A percentile compares a stretch with the other conserved stretches of the same genome.
These are phyloP conservation scores for Crocallis elinguaria DNA, from an alignment of 2,888 invertebrate genomes.

Conservation along the genomic window DNA sequence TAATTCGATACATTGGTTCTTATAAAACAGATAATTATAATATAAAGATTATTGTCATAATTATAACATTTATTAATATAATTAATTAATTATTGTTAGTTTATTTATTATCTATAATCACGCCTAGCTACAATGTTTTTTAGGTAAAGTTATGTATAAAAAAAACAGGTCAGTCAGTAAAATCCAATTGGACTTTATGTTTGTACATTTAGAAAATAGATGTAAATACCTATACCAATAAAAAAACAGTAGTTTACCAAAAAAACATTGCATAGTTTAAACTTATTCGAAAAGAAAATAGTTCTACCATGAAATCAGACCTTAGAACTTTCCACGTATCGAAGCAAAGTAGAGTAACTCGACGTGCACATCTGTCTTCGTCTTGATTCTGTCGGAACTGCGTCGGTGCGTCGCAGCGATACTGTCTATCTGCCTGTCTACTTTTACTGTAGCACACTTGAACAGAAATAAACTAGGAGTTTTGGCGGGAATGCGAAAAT, in stretches of 20 bases:
- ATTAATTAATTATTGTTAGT: too few relatives aligned
- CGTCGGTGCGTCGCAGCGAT: slow-evolving; percentile 19
- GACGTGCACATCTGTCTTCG: slow-evolving; percentile 34
- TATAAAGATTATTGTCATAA: too few relatives aligned
- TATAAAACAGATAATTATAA: too few relatives aligned
- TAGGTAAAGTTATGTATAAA: too few relatives aligned
- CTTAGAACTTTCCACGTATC: slow-evolving; percentile 10
- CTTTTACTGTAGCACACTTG: slow-evolving; percentile 31
- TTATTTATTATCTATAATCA: too few relatives aligned
- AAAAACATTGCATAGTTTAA: not conserved
- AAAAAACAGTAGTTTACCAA: not conserved
- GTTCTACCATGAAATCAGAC: slow-evolving; percentile 20
- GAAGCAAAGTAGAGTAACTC: slow-evolving; percentile 9
- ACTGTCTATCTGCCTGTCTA: not conserved
- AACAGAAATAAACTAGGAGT: not conserved
- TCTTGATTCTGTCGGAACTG: slow-evolving; percentile 32
- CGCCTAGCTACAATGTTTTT: too few relatives aligned
- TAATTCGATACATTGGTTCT: too few relatives aligned
- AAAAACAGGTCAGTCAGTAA: too few relatives aligned
- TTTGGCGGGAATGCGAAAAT: not conserved
- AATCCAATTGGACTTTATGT: too few relatives aligned
- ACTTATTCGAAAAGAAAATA: slow-evolving; percentile 5
- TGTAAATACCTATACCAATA: not conserved
- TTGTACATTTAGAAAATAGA: too few relatives aligned
- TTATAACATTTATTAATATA: too few relatives aligned